Percentiles rank a stretch among this genome's conserved stretches.
Evolutionary conservation across 35 echinoderm and acorn worm genomes (phyloP).

Genomic region (Diadema setosum): DNA sequence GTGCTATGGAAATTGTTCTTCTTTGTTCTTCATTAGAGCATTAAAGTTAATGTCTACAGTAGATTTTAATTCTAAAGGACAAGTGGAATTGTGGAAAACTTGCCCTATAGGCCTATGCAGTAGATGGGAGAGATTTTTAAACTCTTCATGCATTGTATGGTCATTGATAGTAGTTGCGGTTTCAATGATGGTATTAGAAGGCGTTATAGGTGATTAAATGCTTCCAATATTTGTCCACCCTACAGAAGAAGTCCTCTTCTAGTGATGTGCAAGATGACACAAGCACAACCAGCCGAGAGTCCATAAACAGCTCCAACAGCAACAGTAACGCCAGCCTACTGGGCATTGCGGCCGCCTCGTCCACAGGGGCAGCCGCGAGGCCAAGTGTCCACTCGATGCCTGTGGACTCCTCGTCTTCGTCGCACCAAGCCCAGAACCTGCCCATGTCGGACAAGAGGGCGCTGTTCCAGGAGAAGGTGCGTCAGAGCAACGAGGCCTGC

Average conservation of each 20-base stretch:
- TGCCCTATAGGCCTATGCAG: no score
- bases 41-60: no score
- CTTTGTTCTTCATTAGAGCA: no score
- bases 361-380: neutral
- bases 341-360: neutral
- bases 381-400: neutral
- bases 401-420: neutral
- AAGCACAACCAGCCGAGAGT: constrained; percentile 38
- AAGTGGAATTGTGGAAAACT: no score
- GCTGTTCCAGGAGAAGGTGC: constrained; percentile 95
- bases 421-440: neutral
- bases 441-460: constrained; percentile 73
- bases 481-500: constrained; percentile 92
- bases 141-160: no score
- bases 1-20: no score
- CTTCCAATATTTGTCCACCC: neutral
- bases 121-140: no score
- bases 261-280: constrained; percentile 35
- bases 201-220: no score
- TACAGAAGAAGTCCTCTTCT: neutral
- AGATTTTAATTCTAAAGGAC: no score
- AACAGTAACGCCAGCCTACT: constrained; percentile 22
- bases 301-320: constrained; percentile 30
- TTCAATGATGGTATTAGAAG: no score
- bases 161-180: no score